Conservation (phyloP, 1,140 invertebrate species). For the Brachionus plicatilis region DNA sequence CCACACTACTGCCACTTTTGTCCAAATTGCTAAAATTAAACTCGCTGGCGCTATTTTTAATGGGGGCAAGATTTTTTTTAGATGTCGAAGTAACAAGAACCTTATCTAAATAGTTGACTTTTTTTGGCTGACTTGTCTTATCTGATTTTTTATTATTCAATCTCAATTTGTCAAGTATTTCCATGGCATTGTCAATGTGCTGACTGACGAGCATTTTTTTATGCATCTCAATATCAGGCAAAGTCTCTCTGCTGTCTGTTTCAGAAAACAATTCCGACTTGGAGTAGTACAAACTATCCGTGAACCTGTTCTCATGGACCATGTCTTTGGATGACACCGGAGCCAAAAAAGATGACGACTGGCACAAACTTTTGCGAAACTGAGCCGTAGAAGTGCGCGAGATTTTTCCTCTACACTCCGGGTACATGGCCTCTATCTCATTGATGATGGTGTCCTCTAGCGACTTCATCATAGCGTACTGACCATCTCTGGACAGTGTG, state of each 20-base stretch:
- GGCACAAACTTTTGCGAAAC: not conserved
- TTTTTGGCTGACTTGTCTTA: not conserved
- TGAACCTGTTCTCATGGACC: not conserved
- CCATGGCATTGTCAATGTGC: slow-evolving; percentile 4
- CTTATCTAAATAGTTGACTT: not conserved
- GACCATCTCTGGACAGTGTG: not conserved
- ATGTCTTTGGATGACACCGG: not conserved
- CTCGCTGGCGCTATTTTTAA: not conserved
- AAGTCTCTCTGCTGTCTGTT: not conserved
- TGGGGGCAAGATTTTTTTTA: not conserved
- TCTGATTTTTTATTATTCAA: not conserved
- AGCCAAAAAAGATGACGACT: not conserved
- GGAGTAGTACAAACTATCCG: not conserved
- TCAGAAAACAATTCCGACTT: slow-evolving; percentile 5
- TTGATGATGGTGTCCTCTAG: slow-evolving; percentile 18
- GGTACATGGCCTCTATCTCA: slow-evolving; percentile 11
- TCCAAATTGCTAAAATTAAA: not conserved
- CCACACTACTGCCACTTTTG: not conserved
- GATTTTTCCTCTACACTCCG: not conserved
- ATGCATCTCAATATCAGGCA: not conserved
- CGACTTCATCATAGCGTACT: slow-evolving; percentile 22
- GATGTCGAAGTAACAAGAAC: not conserved
- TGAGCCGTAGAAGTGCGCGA: slow-evolving; percentile 23
- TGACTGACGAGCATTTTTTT: not conserved
- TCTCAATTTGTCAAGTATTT: not conserved